A percentile compares a stretch with the other conserved stretches of the same genome.
These are phyloP conservation scores for Coregonus ussuriensis DNA, from an alignment of 2,797 vertebrate species.

Conservation along the genomic window DNA sequence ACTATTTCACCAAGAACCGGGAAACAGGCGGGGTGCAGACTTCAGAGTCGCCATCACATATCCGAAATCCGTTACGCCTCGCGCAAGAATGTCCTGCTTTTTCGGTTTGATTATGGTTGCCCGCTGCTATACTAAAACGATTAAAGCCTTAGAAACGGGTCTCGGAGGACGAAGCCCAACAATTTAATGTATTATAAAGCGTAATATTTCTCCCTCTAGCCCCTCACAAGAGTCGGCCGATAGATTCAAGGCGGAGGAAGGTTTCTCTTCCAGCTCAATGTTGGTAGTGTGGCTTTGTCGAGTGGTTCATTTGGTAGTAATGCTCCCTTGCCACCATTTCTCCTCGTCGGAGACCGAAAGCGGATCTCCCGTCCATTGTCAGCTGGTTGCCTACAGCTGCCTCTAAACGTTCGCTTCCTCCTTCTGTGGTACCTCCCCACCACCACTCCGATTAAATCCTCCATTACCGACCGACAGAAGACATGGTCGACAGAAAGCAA, in stretches of 20 bases:
- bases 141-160: not conserved
- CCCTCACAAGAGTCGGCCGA: slow-evolving; percentile 41
- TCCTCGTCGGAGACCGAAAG: slow-evolving; percentile 78
- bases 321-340: slow-evolving; percentile 78
- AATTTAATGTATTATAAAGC: slow-evolving; percentile 31
- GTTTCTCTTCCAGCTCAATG: slow-evolving; percentile 61
- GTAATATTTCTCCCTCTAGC: not conserved
- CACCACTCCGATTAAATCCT: slow-evolving; percentile 67
- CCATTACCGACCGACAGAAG: slow-evolving; percentile 66
- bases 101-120: slow-evolving; percentile 15
- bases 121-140: not conserved
- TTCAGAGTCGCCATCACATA: slow-evolving; percentile 75
- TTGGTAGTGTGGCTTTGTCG: slow-evolving; percentile 73
- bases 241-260: slow-evolving; percentile 66
- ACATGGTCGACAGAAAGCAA: slow-evolving; percentile 62
- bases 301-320: slow-evolving; percentile 79
- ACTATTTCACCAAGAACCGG: slow-evolving; percentile 60
- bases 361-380: slow-evolving; percentile 81
- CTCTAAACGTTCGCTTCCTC: slow-evolving; percentile 77
- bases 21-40: slow-evolving; percentile 37
- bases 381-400: slow-evolving; percentile 85
- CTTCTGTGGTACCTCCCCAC: slow-evolving; percentile 81
- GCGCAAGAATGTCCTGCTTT: slow-evolving; percentile 64
- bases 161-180: not conserved
- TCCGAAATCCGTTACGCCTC: slow-evolving; percentile 72